Evolutionary conservation across 2,113 vertebrate species (phyloP).

Genomic region (Gallinago undulata): DNA sequence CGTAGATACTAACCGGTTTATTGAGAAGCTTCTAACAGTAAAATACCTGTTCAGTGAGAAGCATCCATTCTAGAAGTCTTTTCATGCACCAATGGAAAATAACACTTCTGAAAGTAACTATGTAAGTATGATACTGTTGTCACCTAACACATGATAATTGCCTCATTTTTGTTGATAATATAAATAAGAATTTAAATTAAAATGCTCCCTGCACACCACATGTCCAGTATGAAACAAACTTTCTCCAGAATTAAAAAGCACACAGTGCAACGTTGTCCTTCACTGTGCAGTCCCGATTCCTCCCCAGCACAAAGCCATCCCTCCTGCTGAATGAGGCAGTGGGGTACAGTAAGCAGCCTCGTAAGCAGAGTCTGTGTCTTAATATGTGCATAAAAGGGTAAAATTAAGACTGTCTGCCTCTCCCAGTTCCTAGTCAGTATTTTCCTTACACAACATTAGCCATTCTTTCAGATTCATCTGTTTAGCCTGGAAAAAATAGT

Average conservation of each 20-base stretch:
- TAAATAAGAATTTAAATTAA: not conserved
- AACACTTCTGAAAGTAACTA: not conserved
- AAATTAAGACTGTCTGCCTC: not conserved
- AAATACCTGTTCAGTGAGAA: not conserved
- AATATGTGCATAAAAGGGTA: not conserved
- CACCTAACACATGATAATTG: not conserved
- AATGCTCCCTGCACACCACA: not conserved
- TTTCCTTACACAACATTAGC: not conserved
- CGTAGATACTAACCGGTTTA: not conserved
- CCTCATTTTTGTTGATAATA: not conserved
- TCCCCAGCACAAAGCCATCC: not conserved
- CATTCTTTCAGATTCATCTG: not conserved
- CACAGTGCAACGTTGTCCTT: not conserved
- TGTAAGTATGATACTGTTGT: accelerated
- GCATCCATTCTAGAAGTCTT: not conserved
- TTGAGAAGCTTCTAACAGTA: not conserved
- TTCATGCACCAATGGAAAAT: not conserved
- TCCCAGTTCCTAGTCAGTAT: not conserved
- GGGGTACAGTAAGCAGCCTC: not conserved
- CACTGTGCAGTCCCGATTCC: not conserved
- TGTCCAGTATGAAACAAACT: not conserved
- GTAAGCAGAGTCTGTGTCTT: not conserved
- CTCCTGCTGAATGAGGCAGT: not conserved
- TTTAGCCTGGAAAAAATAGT: not conserved
- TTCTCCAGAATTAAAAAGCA: not conserved